Evolutionary conservation across 2,888 invertebrate species (phyloP).

Genomic region (Trypoxylon attenuatum): DNA sequence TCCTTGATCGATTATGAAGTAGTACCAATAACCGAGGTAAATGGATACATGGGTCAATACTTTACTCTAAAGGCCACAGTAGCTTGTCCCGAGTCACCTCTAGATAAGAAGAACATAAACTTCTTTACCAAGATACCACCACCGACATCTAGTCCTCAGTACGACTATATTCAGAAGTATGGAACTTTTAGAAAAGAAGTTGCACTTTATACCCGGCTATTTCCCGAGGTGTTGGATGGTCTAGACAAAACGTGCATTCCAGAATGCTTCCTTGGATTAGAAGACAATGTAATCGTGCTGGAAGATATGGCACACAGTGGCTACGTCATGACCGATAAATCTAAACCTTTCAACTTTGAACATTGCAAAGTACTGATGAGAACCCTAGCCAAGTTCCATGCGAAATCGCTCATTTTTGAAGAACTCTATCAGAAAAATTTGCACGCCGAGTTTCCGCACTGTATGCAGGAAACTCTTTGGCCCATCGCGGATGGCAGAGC

Average conservation of each 20-base stretch:
- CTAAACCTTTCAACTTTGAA: conserved; percentile 78
- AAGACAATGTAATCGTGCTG: conserved; percentile 68
- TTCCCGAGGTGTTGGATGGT: conserved; percentile 60
- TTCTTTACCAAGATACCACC: conserved; percentile 66
- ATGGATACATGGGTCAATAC: conserved; percentile 66
- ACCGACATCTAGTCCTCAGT: conserved; percentile 48
- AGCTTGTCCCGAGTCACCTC: conserved; percentile 36
- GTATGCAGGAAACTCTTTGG: conserved; percentile 62
- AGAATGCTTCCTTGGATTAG: conserved; percentile 60
- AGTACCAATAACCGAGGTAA: conserved; percentile 55
- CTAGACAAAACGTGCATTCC: conserved; percentile 53
- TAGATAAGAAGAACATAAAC: conserved; percentile 52
- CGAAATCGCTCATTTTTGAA: conserved; percentile 76
- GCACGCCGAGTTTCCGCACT: conserved; percentile 56
- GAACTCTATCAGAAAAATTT: conserved; percentile 56
- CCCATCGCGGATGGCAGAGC: conserved; percentile 45
- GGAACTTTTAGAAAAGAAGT: conserved; percentile 64
- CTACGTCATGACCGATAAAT: conserved; percentile 81
- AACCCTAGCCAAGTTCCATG: conserved; percentile 80
- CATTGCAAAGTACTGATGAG: conserved; percentile 79
- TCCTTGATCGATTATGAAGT: conserved; percentile 60
- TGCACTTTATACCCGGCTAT: conserved; percentile 59
- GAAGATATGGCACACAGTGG: conserved; percentile 80
- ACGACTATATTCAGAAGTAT: conserved; percentile 51
- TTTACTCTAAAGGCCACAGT: conserved; percentile 60